Base-by-base conservation (phyloP, 2,113 vertebrate genomes). In the Chrysemys picta region DNA sequence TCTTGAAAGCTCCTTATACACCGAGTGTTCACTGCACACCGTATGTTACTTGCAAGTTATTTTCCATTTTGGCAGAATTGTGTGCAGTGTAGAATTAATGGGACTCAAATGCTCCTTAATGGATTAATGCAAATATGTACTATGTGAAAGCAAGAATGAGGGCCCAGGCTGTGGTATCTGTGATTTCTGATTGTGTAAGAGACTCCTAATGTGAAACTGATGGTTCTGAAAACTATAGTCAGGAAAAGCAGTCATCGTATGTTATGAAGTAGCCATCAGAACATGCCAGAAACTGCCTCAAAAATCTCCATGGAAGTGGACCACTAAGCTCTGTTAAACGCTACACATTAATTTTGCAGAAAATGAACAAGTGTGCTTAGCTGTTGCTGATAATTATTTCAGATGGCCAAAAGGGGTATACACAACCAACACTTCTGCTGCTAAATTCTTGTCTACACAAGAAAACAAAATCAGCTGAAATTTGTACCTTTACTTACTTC, bases 271-370 rank as follows among this genome's bases (percentile, higher is more conserved):
- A 90, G 54, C 38, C n/a, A 79, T 5, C 0, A 0, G 29, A 22
- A 21, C 27, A n/a, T 25, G 45, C 16, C 38, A 75, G 72, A 80
- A 89, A 84, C 50, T 93, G 62, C 35, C 16, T 93, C 38, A 84
- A 35, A 79, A 53, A 38, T 87, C 38, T 87, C 22, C 25, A 87
- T 38, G 19, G n/a, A 42, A 92, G 80, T 35, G 52, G 8, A 87
- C 49, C 27, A 81, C 56, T 49, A 93, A 82, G 24, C 9, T 90
- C 24, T 29, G 24, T 22, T 2, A 5, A 53, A 78, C 21, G 8
- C 42, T 87, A 42, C 2, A 84, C 59, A 72, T 57, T 72, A 31
- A 78, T 69, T 91, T 79, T 90, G 38, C 85, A 86, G 89, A 94
- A 78, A 84, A 90, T 72, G 62, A 88, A 90, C 85, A 21, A 14